phyloP scores from a whole-genome alignment of 2,113 vertebrate genomes.

The Gobiocypris rarus region DNA sequence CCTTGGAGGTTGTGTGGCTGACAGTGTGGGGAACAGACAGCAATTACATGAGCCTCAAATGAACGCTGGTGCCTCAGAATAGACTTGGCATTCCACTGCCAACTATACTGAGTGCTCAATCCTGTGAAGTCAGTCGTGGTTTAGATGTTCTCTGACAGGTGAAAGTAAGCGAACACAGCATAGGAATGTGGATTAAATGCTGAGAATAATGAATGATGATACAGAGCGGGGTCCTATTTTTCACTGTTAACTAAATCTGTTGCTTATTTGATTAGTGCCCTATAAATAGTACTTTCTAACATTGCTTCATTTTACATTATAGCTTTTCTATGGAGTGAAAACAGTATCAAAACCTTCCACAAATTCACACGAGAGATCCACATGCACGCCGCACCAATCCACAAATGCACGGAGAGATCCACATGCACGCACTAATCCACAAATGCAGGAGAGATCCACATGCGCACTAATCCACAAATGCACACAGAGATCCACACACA shows the following conservation, averaged over 20 bases:
- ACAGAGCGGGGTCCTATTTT: neutral
- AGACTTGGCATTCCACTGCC: slow-evolving; percentile 68
- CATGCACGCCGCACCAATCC: too few species aligned
- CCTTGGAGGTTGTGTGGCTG: slow-evolving; percentile 70
- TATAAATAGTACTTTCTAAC: too few species aligned
- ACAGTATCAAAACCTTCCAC: too few species aligned
- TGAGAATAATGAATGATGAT: neutral
- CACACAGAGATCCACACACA: too few species aligned
- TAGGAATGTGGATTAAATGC: slow-evolving; percentile 13
- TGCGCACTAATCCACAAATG: too few species aligned
- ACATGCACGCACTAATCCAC: too few species aligned
- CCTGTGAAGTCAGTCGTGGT: slow-evolving; percentile 69
- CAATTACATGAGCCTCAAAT: slow-evolving; percentile 61
- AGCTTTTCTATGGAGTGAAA: too few species aligned
- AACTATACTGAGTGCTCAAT: slow-evolving; percentile 67
- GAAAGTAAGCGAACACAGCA: slow-evolving; percentile 6
- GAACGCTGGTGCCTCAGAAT: slow-evolving; percentile 63
- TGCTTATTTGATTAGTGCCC: neutral
- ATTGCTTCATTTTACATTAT: too few species aligned
- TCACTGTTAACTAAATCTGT: neutral
- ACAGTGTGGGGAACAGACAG: slow-evolving; percentile 62
- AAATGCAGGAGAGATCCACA: too few species aligned
- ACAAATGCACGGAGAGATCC: too few species aligned
- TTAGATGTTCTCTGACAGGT: slow-evolving; percentile 19
- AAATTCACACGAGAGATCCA: too few species aligned